phyloP scores from a whole-genome alignment of 1,140 invertebrate species.

The Sogatella furcifera region DNA sequence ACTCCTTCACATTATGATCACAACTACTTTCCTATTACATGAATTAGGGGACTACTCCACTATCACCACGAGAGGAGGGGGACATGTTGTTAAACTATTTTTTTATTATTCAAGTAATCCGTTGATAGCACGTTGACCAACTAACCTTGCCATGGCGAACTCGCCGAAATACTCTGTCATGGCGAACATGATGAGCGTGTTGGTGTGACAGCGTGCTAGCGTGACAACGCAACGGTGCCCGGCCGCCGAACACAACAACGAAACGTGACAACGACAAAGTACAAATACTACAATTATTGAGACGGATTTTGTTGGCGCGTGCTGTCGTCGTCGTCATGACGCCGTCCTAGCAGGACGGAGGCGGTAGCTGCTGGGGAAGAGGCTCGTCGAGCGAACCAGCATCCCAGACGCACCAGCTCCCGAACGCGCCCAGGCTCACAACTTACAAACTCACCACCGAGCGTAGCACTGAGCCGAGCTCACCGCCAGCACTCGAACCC shows the following conservation, averaged over 20 bases:
- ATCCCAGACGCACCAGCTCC: constrained; percentile 3
- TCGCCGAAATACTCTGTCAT: constrained; percentile 41
- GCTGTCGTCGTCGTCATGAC: neutral
- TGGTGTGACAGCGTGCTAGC: constrained; percentile 1
- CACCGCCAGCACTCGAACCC: neutral
- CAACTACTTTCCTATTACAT: too few species aligned
- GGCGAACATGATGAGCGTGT: constrained; percentile 28
- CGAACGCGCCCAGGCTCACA: too few species aligned
- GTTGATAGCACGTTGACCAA: too few species aligned
- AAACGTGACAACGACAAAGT: neutral
- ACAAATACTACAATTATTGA: neutral
- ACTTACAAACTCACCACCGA: neutral
- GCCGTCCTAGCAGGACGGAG: too few species aligned
- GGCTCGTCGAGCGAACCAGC: neutral
- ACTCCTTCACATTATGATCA: too few species aligned
- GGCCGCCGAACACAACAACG: neutral
- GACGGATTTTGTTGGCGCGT: neutral
- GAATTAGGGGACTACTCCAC: too few species aligned
- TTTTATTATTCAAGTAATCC: too few species aligned
- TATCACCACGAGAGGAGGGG: too few species aligned
- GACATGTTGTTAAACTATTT: too few species aligned
- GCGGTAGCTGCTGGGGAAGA: too few species aligned
- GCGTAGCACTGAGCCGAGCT: neutral
- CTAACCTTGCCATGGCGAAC: constrained; percentile 37
- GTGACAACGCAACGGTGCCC: neutral